Evolutionary conservation across 2,113 vertebrate genomes (phyloP).

Genomic region (Sciurus niger): DNA sequence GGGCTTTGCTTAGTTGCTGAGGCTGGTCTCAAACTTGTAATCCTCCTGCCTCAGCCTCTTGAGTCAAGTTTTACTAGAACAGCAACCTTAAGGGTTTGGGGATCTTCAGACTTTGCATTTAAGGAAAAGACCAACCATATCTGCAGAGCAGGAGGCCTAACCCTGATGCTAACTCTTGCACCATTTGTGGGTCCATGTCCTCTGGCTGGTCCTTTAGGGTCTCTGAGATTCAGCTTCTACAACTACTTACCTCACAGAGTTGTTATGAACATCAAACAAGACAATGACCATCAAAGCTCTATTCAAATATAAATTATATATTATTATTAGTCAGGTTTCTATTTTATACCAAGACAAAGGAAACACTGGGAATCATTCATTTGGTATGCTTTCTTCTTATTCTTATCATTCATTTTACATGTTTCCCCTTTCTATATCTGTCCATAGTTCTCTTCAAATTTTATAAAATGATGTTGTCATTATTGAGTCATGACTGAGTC

Average conservation of each 20-base stretch:
- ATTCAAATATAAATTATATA: slow-evolving; percentile 48
- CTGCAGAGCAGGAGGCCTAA: not conserved
- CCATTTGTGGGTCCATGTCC: not conserved
- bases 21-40: too few relatives aligned
- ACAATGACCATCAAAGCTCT: slow-evolving; percentile 13
- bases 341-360: slow-evolving; percentile 66
- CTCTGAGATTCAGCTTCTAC: slow-evolving; percentile 23
- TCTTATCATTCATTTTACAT: slow-evolving; percentile 55
- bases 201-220: not conserved
- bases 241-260: slow-evolving; percentile 1
- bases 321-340: slow-evolving; percentile 63
- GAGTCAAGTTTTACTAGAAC: not conserved
- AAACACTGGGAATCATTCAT: slow-evolving; percentile 26
- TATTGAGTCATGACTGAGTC: slow-evolving; percentile 79
- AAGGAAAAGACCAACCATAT: not conserved
- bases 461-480: slow-evolving; percentile 67
- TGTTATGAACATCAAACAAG: slow-evolving; percentile 41
- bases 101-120: not conserved
- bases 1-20: too few relatives aligned
- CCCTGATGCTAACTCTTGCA: not conserved
- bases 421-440: slow-evolving; percentile 75
- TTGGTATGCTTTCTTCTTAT: slow-evolving; percentile 70
- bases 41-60: too few relatives aligned
- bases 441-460: slow-evolving; percentile 57
- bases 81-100: not conserved